Evolutionary conservation across 2,888 invertebrate genomes (phyloP).

Genomic region (Sturmia bella): DNA sequence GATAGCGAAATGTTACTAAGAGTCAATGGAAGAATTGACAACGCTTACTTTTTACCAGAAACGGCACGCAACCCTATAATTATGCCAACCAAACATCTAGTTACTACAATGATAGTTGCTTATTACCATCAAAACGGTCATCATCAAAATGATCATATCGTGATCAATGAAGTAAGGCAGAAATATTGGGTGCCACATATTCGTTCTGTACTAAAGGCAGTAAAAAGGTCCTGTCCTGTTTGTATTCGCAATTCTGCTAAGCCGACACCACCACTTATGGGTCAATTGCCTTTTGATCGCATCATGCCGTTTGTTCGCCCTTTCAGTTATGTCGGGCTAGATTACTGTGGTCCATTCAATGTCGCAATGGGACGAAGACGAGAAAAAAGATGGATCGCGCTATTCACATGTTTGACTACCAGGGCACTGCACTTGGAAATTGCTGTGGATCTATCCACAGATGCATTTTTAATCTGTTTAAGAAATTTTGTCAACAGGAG

Average conservation of each 20-base stretch:
- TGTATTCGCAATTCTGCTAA: slow-evolving; percentile 44
- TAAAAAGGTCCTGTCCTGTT: slow-evolving; percentile 25
- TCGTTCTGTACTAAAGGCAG: slow-evolving; percentile 41
- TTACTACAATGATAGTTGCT: background rate
- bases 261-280: slow-evolving; percentile 70
- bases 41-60: slow-evolving; percentile 46
- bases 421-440: slow-evolving; percentile 66
- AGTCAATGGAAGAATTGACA: slow-evolving; percentile 43
- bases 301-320: slow-evolving; percentile 63
- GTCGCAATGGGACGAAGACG: slow-evolving; percentile 63
- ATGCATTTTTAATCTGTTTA: slow-evolving; percentile 64
- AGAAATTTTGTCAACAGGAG: slow-evolving; percentile 67
- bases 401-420: slow-evolving; percentile 45
- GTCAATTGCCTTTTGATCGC: slow-evolving; percentile 65
- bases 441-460: slow-evolving; percentile 60
- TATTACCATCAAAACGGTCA: slow-evolving; percentile 37
- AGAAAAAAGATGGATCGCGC: slow-evolving; percentile 68
- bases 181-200: slow-evolving; percentile 59
- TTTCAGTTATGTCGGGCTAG: slow-evolving; percentile 70
- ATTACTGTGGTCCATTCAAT: slow-evolving; percentile 69
- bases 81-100: slow-evolving; percentile 24
- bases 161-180: slow-evolving; percentile 55
- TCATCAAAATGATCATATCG: slow-evolving; percentile 55
- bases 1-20: slow-evolving; percentile 43
- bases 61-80: slow-evolving; percentile 52